Base-by-base conservation (phyloP, 2,113 vertebrate species). In the Rostratula benghalensis region DNA sequence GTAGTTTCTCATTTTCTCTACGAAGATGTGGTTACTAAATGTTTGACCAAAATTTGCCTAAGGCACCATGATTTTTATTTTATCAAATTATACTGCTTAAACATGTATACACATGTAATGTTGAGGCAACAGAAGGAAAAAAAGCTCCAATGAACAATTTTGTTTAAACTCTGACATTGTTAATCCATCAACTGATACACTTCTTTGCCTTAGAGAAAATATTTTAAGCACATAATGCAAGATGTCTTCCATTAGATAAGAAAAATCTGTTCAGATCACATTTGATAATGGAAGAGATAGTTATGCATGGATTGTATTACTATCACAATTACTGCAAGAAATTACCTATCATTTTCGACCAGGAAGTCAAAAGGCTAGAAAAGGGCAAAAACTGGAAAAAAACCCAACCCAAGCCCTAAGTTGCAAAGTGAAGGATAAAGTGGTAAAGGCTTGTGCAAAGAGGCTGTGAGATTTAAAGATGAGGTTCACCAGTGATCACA, bases 51-150 rank as follows among this genome's bases (percentile, higher is more conserved):
- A 73, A 53, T 33, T 39, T 77, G 41, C 22, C 68, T 46, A 9
- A 4, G 14, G 21, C 22, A 45, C 3, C 60, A 7, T 27, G 3
- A 59, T 14, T 57, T 75, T 60, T 15, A 7, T 71, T 83, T 75
- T 60, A 19, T 54, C 16, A 60, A 59, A 65, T 8, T 17, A 46
- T 37, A 61, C 22, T 22, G 20, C 13, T 83, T 50, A 1, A 88
- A 71, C 7, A 61, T 68, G 19, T 28, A 41, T 27, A 46, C 13
- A 41, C 1, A 10, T 0, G 0, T 63, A 39, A 48, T n/a, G 2
- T 37, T 78, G 24, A 67, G n/a, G n/a, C 7, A 84, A 73, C 3
- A 39, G 41, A 71, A 83, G 37, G 27, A 68, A 89, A 91, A 91
- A 70, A 41, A 68, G 7, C 33, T 60, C 33, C 33, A 71, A 33